These are phyloP conservation scores for Pristionchus japonicus DNA, from an alignment of 2,888 invertebrate species.

Conservation along the genomic window DNA sequence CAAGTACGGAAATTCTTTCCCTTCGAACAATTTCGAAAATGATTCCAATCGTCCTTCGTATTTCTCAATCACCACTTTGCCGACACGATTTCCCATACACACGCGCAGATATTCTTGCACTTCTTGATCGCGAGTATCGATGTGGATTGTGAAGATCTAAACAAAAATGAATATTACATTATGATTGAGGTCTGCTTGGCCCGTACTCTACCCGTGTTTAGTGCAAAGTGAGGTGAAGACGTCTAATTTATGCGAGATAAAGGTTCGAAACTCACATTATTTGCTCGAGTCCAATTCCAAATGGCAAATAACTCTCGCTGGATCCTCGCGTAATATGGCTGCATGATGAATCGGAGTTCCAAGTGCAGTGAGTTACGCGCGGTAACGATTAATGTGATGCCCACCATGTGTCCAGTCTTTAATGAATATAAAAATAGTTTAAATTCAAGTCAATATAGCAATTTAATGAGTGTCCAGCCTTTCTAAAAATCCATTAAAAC, in stretches of 20 bases:
- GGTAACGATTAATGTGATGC: not conserved
- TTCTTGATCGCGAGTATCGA: not conserved
- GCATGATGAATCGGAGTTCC: not conserved
- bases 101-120: not conserved
- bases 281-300: not conserved
- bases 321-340: not conserved
- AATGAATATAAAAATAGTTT: not conserved
- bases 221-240: too few relatives aligned
- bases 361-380: not conserved
- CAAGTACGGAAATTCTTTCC: not conserved
- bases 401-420: not conserved
- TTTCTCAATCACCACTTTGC: not conserved
- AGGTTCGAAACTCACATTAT: not conserved
- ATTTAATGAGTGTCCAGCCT: not conserved
- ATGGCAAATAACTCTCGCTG: not conserved
- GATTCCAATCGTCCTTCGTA: not conserved
- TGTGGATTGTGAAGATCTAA: not conserved
- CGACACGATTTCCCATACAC: not conserved
- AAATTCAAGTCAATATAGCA: not conserved
- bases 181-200: too few relatives aligned
- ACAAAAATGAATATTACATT: too few relatives aligned
- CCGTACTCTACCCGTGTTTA: too few relatives aligned
- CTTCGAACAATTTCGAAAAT: not conserved
- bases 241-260: too few relatives aligned
- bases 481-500: not conserved